Evolutionary conservation across 1,140 invertebrate species (phyloP).

Genomic region (Pemphigus obesinymphae): DNA sequence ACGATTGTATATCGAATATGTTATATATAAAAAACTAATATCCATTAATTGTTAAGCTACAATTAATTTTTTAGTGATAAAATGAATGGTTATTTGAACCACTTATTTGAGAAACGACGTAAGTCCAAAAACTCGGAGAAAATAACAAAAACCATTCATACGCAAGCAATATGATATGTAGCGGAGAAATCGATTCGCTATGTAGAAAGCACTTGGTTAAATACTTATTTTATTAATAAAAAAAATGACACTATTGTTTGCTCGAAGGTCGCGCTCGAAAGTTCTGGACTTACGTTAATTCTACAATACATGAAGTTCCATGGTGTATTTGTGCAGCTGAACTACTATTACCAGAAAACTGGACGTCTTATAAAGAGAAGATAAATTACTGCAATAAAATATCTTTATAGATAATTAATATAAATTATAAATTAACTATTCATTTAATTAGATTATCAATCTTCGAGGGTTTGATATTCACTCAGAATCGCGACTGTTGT

Average conservation of each 20-base stretch:
- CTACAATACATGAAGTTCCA: background rate
- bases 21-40: too few species aligned
- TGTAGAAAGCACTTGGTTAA: background rate
- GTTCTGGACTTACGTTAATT: background rate
- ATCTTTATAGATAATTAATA: background rate
- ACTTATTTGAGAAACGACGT: constrained; percentile 3
- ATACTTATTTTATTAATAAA: too few species aligned
- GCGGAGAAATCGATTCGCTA: background rate
- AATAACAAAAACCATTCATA: background rate
- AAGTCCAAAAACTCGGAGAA: background rate
- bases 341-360: background rate
- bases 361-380: background rate
- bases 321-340: background rate
- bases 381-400: background rate
- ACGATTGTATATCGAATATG: too few species aligned
- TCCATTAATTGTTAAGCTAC: too few species aligned
- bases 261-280: background rate
- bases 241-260: background rate
- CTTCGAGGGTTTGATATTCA: background rate
- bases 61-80: too few species aligned
- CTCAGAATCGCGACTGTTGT: background rate
- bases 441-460: background rate
- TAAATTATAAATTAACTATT: background rate
- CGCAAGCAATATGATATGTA: background rate
- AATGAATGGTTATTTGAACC: too few species aligned